Conservation (phyloP, 2,888 invertebrate species). For the Ametastegia equiseti region DNA sequence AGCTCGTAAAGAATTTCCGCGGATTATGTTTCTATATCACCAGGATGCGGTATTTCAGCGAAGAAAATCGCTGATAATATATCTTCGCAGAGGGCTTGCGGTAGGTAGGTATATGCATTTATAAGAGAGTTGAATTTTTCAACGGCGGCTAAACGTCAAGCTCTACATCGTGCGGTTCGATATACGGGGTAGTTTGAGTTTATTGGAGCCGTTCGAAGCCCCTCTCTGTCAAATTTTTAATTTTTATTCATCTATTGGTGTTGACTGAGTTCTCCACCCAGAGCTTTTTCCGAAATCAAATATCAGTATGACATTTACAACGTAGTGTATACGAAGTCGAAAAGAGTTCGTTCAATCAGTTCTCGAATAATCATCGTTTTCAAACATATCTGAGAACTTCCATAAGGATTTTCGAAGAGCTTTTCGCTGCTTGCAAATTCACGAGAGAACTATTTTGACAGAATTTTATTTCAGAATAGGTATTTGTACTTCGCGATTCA, state of each 20-base stretch:
- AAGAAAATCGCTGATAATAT: slow-evolving; percentile 3
- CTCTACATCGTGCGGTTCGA: background rate
- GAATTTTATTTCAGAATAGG: background rate
- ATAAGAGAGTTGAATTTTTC: slow-evolving; percentile 1
- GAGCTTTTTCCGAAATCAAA: too few relatives aligned
- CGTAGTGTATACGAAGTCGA: too few relatives aligned
- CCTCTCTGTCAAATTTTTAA: background rate
- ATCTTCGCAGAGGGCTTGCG: background rate
- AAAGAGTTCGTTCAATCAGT: too few relatives aligned
- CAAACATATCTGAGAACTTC: too few relatives aligned
- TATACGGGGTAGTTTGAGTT: background rate
- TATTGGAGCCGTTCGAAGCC: background rate
- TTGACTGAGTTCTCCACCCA: background rate
- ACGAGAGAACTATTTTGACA: background rate
- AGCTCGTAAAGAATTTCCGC: background rate
- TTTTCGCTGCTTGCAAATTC: too few relatives aligned
- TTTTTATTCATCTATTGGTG: background rate
- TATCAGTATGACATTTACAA: too few relatives aligned
- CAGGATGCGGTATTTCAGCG: slow-evolving; percentile 1
- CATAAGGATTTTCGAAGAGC: too few relatives aligned
- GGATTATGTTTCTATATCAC: background rate
- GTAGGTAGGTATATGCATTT: background rate
- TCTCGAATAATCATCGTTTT: too few relatives aligned
- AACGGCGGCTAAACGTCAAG: slow-evolving; percentile 8
- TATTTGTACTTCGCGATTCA: background rate